Percentiles rank a stretch among this genome's conserved stretches.
phyloP scores from a whole-genome alignment of 1,140 invertebrate genomes.

The Zophobas morio region DNA sequence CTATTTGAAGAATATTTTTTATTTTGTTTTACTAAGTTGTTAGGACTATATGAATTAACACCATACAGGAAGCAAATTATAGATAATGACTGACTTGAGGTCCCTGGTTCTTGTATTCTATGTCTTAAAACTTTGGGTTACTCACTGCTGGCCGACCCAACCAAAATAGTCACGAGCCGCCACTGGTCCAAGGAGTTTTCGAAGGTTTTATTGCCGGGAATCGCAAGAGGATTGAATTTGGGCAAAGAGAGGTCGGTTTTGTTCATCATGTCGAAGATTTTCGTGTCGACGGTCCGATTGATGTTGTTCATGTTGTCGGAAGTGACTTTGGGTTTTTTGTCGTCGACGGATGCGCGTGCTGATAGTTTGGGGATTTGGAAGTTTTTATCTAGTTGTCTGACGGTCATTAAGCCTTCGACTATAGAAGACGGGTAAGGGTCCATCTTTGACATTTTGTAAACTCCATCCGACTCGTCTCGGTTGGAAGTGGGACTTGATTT shows the following conservation, averaged over 20 bases:
- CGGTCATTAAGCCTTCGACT: slow-evolving; percentile 78
- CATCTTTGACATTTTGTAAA: slow-evolving; percentile 72
- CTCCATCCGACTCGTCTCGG: slow-evolving; percentile 75
- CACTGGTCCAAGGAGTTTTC: slow-evolving; percentile 62
- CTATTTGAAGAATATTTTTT: too few relatives aligned
- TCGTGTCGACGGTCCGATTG: slow-evolving; percentile 53
- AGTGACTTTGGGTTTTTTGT: slow-evolving; percentile 58
- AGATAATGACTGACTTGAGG: too few relatives aligned
- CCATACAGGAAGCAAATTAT: too few relatives aligned
- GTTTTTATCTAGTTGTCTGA: slow-evolving; percentile 84
- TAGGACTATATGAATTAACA: too few relatives aligned
- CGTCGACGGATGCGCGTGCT: slow-evolving; percentile 69
- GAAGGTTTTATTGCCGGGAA: slow-evolving; percentile 58
- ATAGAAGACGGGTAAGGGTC: slow-evolving; percentile 71
- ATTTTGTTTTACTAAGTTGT: too few relatives aligned
- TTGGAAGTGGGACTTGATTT: slow-evolving; percentile 76
- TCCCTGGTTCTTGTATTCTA: too few relatives aligned
- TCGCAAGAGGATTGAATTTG: slow-evolving; percentile 60
- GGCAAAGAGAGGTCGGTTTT: slow-evolving; percentile 59
- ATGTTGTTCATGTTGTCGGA: slow-evolving; percentile 24
- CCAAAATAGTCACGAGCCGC: too few relatives aligned
- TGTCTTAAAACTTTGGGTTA: too few relatives aligned
- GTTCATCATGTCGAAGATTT: slow-evolving; percentile 62
- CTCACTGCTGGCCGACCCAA: too few relatives aligned
- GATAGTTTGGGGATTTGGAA: slow-evolving; percentile 90